Conservation (phyloP, 2,113 vertebrate species). For the Canis aureus region DNA sequence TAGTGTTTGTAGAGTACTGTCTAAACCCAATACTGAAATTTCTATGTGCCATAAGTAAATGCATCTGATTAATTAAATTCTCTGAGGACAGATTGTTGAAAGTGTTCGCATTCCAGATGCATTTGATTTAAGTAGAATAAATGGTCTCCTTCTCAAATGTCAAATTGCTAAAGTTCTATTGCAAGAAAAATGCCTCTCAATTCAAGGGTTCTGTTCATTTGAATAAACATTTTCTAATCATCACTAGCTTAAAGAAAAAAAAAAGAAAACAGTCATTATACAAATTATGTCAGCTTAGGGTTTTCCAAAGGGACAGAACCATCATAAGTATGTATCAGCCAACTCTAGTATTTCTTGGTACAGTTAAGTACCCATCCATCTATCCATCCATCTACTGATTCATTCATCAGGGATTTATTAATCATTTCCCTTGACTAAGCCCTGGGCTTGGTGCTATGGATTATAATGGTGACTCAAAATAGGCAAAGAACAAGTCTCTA, state of each 20-base stretch:
- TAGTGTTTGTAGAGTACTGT: constrained; percentile 46
- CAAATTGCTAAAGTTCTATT: constrained; percentile 1
- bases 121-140: constrained; percentile 52
- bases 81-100: constrained; percentile 56
- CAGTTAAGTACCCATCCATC: neutral
- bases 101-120: constrained; percentile 35
- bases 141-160: constrained; percentile 48
- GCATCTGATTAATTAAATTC: constrained; percentile 55
- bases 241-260: neutral
- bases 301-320: neutral
- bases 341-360: neutral
- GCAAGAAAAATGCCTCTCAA: neutral
- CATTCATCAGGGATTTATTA: neutral
- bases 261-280: neutral
- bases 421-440: neutral
- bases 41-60: constrained; percentile 66
- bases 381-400: neutral
- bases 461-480: neutral
- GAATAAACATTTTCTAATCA: constrained; percentile 29
- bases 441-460: neutral
- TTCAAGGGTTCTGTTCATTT: constrained; percentile 24
- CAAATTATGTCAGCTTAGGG: neutral
- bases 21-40: constrained; percentile 47
- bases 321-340: neutral
- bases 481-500: neutral